These are phyloP conservation scores for Brachypterus glaber DNA, from an alignment of 2,888 invertebrate genomes.

Conservation along the genomic window DNA sequence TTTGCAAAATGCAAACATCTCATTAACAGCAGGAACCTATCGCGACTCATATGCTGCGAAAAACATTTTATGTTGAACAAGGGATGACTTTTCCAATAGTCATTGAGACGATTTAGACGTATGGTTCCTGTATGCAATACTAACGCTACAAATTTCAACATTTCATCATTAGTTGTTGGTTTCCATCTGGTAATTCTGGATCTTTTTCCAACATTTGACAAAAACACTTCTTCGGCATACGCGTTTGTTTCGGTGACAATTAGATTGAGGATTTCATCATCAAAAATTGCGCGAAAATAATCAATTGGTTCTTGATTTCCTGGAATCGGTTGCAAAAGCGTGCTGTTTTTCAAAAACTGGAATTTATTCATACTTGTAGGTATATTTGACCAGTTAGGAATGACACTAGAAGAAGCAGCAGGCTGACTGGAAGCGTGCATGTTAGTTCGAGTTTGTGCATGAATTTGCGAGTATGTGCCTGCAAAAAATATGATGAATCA, in stretches of 20 bases:
- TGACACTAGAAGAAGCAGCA: too few relatives aligned
- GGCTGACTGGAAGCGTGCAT: too few relatives aligned
- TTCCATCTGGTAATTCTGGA: constrained; percentile 26
- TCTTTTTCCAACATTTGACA: constrained; percentile 13
- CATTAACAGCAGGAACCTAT: constrained; percentile 32
- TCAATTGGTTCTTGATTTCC: constrained; percentile 19
- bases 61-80: constrained; percentile 31
- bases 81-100: constrained; percentile 34
- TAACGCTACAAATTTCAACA: constrained; percentile 33
- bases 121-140: constrained; percentile 34
- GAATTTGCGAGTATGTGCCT: too few relatives aligned
- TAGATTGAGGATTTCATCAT: constrained; percentile 15
- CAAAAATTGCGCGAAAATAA: constrained; percentile 16
- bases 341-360: too few relatives aligned
- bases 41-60: constrained; percentile 29
- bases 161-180: constrained; percentile 23
- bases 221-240: constrained; percentile 16
- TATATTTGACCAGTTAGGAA: too few relatives aligned
- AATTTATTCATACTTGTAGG: too few relatives aligned
- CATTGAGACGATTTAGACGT: constrained; percentile 27
- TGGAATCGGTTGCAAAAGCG: too few relatives aligned
- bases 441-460: too few relatives aligned
- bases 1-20: constrained; percentile 30
- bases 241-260: constrained; percentile 8
- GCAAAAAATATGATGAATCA: too few relatives aligned